A percentile compares a stretch with the other conserved stretches of the same genome.
These are phyloP conservation scores for Paracentrotus lividus DNA, from an alignment of 53 echinoderm and acorn worm genomes.

Conservation along the genomic window DNA sequence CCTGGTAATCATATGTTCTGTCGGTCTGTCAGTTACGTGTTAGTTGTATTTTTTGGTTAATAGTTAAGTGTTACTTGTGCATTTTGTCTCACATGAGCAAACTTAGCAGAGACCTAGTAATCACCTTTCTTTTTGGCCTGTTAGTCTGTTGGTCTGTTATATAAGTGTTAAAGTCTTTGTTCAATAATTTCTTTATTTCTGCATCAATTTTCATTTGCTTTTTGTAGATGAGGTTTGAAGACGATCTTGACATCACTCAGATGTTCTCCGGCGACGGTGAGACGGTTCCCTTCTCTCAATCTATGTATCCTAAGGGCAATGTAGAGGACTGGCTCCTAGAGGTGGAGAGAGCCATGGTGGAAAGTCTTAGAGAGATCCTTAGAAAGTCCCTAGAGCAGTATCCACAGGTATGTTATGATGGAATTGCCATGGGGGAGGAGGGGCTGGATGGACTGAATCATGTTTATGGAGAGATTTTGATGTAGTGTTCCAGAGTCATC, in stretches of 20 bases:
- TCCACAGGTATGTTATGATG: conserved; percentile 67
- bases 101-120: no score
- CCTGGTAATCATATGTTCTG: no score
- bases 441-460: background rate
- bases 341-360: conserved; percentile 96
- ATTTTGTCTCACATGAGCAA: no score
- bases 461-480: no score
- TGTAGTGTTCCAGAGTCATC: no score
- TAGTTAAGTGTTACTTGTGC: no score
- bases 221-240: conserved; percentile 94
- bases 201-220: background rate
- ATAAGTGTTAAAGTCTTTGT: background rate
- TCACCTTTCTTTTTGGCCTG: no score
- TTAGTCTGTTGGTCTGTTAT: no score
- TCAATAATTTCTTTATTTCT: background rate
- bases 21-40: no score
- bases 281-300: conserved; percentile 91
- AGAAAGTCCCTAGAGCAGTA: conserved; percentile 83
- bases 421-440: background rate
- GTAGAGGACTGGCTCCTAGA: conserved; percentile 99
- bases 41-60: no score
- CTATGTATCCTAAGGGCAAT: conserved; percentile 93
- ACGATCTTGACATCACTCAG: conserved; percentile 95
- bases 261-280: conserved; percentile 99
- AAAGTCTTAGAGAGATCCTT: conserved; percentile 89